These are phyloP conservation scores for Lasiommata megera DNA, from an alignment of 2,888 invertebrate genomes.

Conservation along the genomic window DNA sequence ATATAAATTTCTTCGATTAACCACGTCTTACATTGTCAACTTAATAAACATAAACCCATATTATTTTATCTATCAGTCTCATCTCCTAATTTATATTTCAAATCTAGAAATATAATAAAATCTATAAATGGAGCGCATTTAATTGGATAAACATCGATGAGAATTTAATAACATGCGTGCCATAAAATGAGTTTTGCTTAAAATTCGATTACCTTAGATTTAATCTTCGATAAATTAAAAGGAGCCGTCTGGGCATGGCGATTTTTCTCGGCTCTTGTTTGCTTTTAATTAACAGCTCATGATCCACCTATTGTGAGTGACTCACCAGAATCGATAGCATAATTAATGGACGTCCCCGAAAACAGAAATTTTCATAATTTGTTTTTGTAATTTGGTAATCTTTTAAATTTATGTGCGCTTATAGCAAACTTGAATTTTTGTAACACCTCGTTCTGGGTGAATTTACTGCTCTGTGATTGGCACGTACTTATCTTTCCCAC, in stretches of 20 bases:
- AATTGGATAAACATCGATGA: neutral
- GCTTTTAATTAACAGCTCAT: conserved; percentile 35
- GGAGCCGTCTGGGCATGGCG: conserved; percentile 21
- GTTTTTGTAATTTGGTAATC: neutral
- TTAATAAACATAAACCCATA: no score
- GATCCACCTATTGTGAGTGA: conserved; percentile 25
- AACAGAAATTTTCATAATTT: neutral
- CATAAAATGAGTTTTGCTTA: conserved; percentile 16
- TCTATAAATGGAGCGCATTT: neutral
- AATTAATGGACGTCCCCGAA: conserved; percentile 19
- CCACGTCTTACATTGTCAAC: no score
- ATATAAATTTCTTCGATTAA: no score
- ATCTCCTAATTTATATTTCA: no score
- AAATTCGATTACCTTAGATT: conserved; percentile 28
- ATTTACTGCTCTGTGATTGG: no score
- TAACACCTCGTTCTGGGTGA: no score
- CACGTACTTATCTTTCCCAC: no score
- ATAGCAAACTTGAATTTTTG: no score
- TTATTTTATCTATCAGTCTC: no score
- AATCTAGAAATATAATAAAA: neutral
- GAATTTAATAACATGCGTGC: conserved; percentile 6
- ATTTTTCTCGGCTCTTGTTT: conserved; percentile 33
- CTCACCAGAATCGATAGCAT: conserved; percentile 23
- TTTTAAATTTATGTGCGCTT: neutral
- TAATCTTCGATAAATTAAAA: conserved; percentile 29